Evolutionary conservation across 2,113 vertebrate species (phyloP).

Genomic region (Oriolus oriolus): DNA sequence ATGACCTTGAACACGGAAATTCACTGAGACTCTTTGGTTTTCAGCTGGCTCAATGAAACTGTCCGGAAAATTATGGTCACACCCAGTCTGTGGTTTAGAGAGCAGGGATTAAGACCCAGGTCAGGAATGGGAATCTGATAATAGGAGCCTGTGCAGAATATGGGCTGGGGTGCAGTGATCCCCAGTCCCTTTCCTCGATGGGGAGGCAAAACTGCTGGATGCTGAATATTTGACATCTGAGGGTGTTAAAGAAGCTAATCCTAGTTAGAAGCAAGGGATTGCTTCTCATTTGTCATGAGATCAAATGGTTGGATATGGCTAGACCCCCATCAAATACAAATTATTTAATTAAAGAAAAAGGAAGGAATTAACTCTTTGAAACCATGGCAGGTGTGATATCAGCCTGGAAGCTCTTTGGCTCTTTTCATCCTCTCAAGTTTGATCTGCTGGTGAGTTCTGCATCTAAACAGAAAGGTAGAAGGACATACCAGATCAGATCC

Average conservation of each 20-base stretch:
- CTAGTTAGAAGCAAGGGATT: neutral
- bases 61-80: neutral
- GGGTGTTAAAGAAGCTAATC: neutral
- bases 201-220: neutral
- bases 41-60: neutral
- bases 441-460: neutral
- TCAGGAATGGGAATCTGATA: neutral
- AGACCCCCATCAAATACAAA: neutral
- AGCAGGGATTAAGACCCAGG: neutral
- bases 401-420: neutral
- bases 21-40: accelerated
- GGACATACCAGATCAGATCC: neutral
- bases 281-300: neutral
- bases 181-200: neutral
- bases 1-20: neutral
- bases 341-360: neutral
- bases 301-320: neutral
- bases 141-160: neutral
- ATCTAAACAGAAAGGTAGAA: neutral
- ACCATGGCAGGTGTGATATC: neutral
- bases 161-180: accelerated
- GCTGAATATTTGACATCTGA: neutral
- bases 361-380: neutral
- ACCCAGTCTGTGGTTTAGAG: neutral
- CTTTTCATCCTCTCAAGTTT: neutral